Base-by-base conservation (phyloP, 2,888 invertebrate genomes). In the Alentia gelatinosa region DNA sequence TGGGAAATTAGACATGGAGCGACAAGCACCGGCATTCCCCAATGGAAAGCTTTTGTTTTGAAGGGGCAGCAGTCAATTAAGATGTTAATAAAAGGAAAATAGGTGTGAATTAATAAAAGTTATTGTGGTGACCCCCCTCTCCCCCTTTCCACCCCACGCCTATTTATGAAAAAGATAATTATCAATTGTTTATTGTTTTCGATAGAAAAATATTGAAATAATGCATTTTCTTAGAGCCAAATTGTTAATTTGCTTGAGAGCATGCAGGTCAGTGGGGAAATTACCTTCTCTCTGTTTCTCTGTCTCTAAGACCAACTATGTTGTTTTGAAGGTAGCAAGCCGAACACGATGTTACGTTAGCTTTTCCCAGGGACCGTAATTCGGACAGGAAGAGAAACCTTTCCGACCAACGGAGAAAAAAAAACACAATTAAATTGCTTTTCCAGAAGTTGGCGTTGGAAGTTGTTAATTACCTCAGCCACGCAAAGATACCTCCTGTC, bases 341-440 rank as follows among this genome's bases (percentile, higher is more conserved):
- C 26, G n/a, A 30, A 68, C 68, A 26, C n/a, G 33, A 12, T 63
- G 5, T n/a, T n/a, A n/a, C 19, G 23, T 12, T 30, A 30, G 26
- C 68, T 68, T 9, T 68, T 68, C 47, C 47, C 47, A 68, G 30
- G 33, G 63, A n/a, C 4, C 63, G 56, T 56, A 56, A 56, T 56
- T 56, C 56, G n/a, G 56, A 3, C 56, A 56, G 56, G 56, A 56
- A 56, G 19, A 42, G 47, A 15, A 15, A 56, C 19, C 3, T 5
- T 19, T 56, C 23, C 9, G 56, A 19, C n/a, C 9, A 47, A 47
- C 47, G 15, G 15, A 74, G 3, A 74, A 74, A 74, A 79, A 7
- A 35, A 39, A 39, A 79, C 79, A 39, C 79, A 79, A 79, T 79
- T 79, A 79, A 79, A 79, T 79, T 79, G 79, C 79, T 79, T 79